Conservation (phyloP, 2,113 vertebrate genomes). For the Ctenodactylus gundi region DNA sequence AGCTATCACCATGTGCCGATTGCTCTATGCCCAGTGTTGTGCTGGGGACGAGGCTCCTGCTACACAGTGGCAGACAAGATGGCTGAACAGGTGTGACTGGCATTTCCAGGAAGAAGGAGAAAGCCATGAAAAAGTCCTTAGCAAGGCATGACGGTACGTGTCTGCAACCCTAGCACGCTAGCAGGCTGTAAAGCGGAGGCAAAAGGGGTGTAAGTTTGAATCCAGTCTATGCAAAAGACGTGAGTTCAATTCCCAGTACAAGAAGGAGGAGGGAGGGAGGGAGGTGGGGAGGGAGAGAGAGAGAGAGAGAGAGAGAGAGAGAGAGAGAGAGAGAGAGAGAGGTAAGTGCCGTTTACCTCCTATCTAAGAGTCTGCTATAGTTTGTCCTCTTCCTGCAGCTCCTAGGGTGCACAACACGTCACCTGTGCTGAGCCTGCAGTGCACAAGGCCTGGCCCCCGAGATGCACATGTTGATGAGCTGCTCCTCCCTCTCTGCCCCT, state of each 20-base stretch:
- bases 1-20: neutral
- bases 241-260: no score
- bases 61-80: neutral
- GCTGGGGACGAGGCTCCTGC: neutral
- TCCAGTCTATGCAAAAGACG: no score
- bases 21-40: neutral
- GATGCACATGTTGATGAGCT: neutral
- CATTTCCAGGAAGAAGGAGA: neutral
- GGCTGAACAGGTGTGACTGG: neutral
- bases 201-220: no score
- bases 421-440: neutral
- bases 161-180: no score
- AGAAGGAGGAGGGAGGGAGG: no score
- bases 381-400: neutral
- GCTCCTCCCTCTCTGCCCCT: neutral
- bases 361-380: no score
- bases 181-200: no score
- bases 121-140: neutral
- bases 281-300: no score
- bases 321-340: no score
- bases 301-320: no score
- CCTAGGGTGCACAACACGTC: neutral
- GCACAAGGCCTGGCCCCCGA: neutral
- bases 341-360: no score
- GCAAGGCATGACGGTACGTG: no score